Conservation (phyloP, 2,888 invertebrate genomes). For the Andrena bicolor region DNA sequence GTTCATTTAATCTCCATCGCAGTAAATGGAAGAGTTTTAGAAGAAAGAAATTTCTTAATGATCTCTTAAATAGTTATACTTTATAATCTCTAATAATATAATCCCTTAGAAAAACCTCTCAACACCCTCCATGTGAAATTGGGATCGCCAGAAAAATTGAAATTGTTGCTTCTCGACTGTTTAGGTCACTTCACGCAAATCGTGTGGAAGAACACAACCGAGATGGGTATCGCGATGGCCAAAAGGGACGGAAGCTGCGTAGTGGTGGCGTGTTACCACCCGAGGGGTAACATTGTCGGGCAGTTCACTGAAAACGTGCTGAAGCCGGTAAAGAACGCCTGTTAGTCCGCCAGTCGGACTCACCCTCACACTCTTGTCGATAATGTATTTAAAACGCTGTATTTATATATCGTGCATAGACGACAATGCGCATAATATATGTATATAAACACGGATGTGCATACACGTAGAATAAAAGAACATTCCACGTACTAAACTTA, state of each 20-base stretch:
- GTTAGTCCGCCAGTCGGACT: slow-evolving; percentile 60
- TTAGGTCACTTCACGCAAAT: slow-evolving; percentile 89
- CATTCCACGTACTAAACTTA: slow-evolving; percentile 75
- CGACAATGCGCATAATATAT: slow-evolving; percentile 69
- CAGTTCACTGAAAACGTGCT: slow-evolving; percentile 85
- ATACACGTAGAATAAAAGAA: slow-evolving; percentile 74
- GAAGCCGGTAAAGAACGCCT: slow-evolving; percentile 76
- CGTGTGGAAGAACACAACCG: slow-evolving; percentile 92
- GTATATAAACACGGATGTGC: slow-evolving; percentile 70
- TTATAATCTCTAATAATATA: too few species aligned
- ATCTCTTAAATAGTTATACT: too few species aligned
- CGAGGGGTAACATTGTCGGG: slow-evolving; percentile 87
- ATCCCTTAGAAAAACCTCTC: too few species aligned
- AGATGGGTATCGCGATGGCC: slow-evolving; percentile 92
- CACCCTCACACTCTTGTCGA: slow-evolving; percentile 63
- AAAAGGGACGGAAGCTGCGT: slow-evolving; percentile 86
- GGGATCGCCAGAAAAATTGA: background rate
- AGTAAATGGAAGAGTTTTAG: too few species aligned
- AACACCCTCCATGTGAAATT: too few species aligned
- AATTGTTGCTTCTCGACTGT: background rate
- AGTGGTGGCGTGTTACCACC: slow-evolving; percentile 88
- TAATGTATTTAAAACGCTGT: slow-evolving; percentile 74
- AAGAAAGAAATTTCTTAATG: too few species aligned
- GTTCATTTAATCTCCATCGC: too few species aligned
- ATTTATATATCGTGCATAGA: slow-evolving; percentile 69